Percentiles rank a stretch among this genome's conserved stretches.
Evolutionary conservation across 1,140 invertebrate species (phyloP).

Genomic region (Pomacea maculata): DNA sequence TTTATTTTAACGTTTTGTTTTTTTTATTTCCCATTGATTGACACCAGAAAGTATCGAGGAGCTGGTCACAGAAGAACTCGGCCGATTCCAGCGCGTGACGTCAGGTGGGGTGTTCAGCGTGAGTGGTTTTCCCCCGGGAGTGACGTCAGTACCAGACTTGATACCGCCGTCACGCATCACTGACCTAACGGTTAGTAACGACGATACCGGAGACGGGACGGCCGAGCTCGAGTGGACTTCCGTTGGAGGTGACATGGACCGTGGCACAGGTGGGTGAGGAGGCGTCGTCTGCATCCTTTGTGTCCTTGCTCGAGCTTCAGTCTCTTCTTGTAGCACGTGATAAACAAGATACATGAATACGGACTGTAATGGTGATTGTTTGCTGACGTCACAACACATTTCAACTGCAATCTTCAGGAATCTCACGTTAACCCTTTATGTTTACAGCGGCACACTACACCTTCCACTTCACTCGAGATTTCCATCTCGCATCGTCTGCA

Average conservation of each 20-base stretch:
- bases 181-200: not conserved
- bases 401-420: too few species aligned
- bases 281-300: not conserved
- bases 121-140: not conserved
- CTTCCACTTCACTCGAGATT: not conserved
- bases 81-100: not conserved
- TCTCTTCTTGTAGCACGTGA: too few species aligned
- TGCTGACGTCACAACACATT: too few species aligned
- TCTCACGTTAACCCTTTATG: not conserved
- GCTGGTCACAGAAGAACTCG: too few species aligned
- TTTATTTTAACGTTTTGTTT: not conserved
- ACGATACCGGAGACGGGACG: not conserved
- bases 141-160: not conserved
- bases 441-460: not conserved
- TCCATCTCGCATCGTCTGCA: too few species aligned
- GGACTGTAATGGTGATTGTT: too few species aligned
- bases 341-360: too few species aligned
- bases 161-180: conserved; percentile 8
- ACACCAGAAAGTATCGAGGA: not conserved
- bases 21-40: not conserved
- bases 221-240: not conserved
- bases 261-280: too few species aligned
- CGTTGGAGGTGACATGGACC: conserved; percentile 12
- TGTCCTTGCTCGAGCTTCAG: too few species aligned
- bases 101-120: conserved; percentile 4